Conservation (phyloP, 2,113 vertebrate genomes). For the Anguilla japonica region DNA sequence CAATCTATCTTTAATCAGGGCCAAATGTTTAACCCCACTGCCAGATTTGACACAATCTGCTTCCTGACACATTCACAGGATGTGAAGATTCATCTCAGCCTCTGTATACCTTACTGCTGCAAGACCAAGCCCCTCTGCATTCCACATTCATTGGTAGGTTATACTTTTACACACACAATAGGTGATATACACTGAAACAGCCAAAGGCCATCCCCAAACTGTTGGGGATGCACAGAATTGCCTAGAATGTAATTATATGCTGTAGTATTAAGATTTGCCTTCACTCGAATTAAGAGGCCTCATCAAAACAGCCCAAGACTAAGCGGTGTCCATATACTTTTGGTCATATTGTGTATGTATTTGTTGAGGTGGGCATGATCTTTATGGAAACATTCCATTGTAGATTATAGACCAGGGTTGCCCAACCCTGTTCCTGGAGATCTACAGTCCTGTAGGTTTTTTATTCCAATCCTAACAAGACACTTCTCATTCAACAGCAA, state of each 20-base stretch:
- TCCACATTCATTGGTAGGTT: background rate
- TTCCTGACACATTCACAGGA: background rate
- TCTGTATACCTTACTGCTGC: constrained; percentile 4
- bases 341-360: background rate
- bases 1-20: background rate
- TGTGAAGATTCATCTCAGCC: background rate
- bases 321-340: too few relatives aligned
- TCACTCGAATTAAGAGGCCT: too few relatives aligned
- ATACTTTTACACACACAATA: background rate
- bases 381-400: background rate
- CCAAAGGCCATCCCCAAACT: too few relatives aligned
- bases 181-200: too few relatives aligned
- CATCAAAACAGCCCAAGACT: too few relatives aligned
- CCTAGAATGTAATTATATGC: too few relatives aligned
- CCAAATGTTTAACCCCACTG: background rate
- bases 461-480: too few relatives aligned
- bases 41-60: background rate
- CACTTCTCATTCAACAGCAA: too few relatives aligned
- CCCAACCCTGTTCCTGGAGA: too few relatives aligned
- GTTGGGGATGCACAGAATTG: too few relatives aligned
- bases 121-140: background rate
- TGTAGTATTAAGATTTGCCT: too few relatives aligned
- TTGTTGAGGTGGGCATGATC: background rate
- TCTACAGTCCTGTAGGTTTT: too few relatives aligned
- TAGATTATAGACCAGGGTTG: background rate